Percentiles rank a stretch among this genome's conserved stretches.
Evolutionary conservation across 2,797 vertebrate species (phyloP).

Genomic region (Cichlasoma orientale): DNA sequence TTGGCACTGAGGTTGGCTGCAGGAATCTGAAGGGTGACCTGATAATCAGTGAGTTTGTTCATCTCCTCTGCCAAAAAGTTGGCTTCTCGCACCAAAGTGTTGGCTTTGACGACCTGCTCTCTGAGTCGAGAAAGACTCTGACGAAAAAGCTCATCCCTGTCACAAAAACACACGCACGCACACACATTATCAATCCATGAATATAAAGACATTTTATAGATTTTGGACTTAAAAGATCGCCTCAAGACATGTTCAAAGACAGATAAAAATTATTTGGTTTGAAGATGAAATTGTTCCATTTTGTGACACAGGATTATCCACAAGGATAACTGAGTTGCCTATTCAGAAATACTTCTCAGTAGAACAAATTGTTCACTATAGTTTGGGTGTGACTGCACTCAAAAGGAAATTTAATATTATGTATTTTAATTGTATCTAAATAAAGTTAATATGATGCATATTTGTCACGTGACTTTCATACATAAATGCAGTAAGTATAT

Average conservation of each 20-base stretch:
- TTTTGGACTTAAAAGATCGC: neutral
- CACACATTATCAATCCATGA: conserved; percentile 17
- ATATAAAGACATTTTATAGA: neutral
- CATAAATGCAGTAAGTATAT: neutral
- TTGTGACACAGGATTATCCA: too few relatives aligned
- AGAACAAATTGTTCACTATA: neutral
- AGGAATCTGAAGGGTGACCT: conserved; percentile 98
- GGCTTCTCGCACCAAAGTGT: conserved; percentile 95
- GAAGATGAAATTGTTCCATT: too few relatives aligned
- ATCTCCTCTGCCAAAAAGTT: conserved; percentile 98
- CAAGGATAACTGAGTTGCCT: too few relatives aligned
- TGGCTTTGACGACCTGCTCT: conserved; percentile 96
- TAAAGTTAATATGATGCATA: too few relatives aligned
- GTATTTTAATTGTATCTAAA: too few relatives aligned
- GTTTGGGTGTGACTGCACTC: neutral
- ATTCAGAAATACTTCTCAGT: neutral
- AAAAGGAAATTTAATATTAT: too few relatives aligned
- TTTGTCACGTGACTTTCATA: too few relatives aligned
- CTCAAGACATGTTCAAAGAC: neutral
- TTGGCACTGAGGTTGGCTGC: conserved; percentile 97
- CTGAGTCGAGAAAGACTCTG: conserved; percentile 94
- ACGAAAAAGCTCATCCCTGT: conserved; percentile 95
- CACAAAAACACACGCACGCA: conserved; percentile 9
- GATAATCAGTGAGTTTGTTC: conserved; percentile 94
- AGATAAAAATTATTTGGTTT: neutral